Conservation (phyloP, 1,140 invertebrate genomes). For the Leptinotarsa defecta region DNA sequence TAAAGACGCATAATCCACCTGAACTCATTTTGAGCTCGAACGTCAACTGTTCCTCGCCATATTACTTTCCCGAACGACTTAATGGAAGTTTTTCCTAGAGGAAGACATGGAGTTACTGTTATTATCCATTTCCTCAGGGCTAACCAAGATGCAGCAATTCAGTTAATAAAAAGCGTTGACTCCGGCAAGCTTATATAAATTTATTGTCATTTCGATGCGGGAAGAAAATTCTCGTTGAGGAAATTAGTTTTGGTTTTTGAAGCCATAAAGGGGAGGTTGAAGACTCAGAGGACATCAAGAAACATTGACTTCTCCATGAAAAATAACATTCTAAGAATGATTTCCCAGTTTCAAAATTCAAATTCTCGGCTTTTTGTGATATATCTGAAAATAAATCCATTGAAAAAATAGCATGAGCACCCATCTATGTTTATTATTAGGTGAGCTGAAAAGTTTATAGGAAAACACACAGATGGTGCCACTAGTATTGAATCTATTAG, state of each 20-base stretch:
- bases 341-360: too few species aligned
- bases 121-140: conserved; percentile 64
- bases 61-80: conserved; percentile 64
- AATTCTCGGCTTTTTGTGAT: too few species aligned
- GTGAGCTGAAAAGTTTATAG: too few species aligned
- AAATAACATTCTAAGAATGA: too few species aligned
- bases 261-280: not conserved
- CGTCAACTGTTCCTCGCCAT: conserved; percentile 6
- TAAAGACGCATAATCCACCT: not conserved
- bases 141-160: conserved; percentile 55
- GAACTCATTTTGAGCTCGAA: not conserved
- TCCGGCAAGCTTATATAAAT: conserved; percentile 15
- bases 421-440: too few species aligned
- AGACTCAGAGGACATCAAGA: too few species aligned
- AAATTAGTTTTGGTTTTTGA: not conserved
- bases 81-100: conserved; percentile 63
- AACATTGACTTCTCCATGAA: too few species aligned
- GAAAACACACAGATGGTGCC: too few species aligned
- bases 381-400: too few species aligned
- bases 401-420: too few species aligned
- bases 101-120: conserved; percentile 70
- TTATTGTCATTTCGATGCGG: conserved; percentile 11
- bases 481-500: too few species aligned
- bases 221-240: not conserved
- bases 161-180: conserved; percentile 33